A percentile compares a stretch with the other conserved stretches of the same genome.
Conservation (phyloP, 2,888 invertebrate genomes). For the Phrixothrix hirtus region DNA sequence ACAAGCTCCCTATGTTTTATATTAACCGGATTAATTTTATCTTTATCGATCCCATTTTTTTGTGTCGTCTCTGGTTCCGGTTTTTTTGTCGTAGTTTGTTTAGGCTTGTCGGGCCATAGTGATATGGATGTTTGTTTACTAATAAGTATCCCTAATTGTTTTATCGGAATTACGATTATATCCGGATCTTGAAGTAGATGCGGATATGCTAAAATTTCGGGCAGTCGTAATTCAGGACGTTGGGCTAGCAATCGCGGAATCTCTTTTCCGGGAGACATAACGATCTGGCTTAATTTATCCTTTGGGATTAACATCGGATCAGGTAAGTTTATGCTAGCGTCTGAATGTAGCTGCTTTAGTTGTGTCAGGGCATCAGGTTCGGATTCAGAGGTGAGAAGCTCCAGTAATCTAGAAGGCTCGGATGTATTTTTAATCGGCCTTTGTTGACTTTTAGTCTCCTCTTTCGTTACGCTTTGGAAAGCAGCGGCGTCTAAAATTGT, state of each 20-base stretch:
- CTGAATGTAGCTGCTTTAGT: constrained; percentile 68
- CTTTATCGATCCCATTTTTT: constrained; percentile 11
- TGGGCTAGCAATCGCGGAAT: constrained; percentile 74
- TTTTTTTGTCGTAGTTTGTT: constrained; percentile 3
- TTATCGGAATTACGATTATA: constrained; percentile 74
- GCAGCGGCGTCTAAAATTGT: constrained; percentile 57
- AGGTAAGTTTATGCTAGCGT: constrained; percentile 72
- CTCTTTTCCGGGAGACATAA: constrained; percentile 74
- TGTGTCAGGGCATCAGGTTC: constrained; percentile 72
- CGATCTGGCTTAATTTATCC: constrained; percentile 70
- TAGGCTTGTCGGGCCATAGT: constrained; percentile 10
- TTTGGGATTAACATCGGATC: constrained; percentile 82
- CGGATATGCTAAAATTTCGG: constrained; percentile 74
- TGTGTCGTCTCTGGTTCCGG: neutral
- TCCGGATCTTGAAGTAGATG: constrained; percentile 76
- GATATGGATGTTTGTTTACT: constrained; percentile 13
- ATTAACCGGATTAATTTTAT: constrained; percentile 3
- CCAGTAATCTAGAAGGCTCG: constrained; percentile 54
- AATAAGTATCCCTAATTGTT: constrained; percentile 68
- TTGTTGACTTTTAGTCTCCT: constrained; percentile 37
- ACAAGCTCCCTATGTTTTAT: constrained; percentile 1
- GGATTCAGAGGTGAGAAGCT: constrained; percentile 56
- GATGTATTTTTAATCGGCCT: constrained; percentile 33
- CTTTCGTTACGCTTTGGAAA: constrained; percentile 47
- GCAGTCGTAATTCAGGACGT: constrained; percentile 72